Evolutionary conservation across 92 coral and sea anemone species (phyloP).

Genomic region (Epizoanthus scotinus): DNA sequence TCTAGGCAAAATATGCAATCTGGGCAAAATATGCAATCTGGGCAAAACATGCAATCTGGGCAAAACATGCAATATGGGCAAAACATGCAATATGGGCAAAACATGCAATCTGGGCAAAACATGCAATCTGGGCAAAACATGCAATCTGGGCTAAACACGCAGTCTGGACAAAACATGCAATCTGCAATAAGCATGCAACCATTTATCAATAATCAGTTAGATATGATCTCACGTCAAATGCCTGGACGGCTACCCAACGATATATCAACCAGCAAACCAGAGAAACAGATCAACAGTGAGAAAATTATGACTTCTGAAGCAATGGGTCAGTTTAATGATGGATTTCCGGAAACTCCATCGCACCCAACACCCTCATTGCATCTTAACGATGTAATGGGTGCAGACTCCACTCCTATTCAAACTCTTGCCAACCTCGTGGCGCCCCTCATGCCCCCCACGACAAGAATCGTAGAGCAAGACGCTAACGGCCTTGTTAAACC

Average conservation of each 20-base stretch:
- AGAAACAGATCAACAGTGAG: constrained; percentile 8
- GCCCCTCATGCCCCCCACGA: constrained; percentile 31
- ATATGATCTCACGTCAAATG: background rate
- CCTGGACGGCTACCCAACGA: background rate
- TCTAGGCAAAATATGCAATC: no score
- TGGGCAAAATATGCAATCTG: no score
- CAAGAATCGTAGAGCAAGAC: constrained; percentile 28
- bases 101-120: background rate
- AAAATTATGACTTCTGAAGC: constrained; percentile 18
- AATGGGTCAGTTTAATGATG: constrained; percentile 24
- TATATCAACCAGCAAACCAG: background rate
- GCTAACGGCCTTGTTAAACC: constrained; percentile 25
- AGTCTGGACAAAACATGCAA: background rate
- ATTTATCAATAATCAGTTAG: background rate
- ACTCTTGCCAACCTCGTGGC: constrained; percentile 31
- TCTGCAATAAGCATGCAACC: background rate
- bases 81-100: background rate
- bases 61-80: background rate
- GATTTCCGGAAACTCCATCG: constrained; percentile 9
- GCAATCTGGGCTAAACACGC: background rate
- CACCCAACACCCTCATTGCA: constrained; percentile 16
- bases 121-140: no score
- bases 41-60: background rate
- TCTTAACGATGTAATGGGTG: constrained; percentile 23
- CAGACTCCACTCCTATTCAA: constrained; percentile 17